A percentile compares a stretch with the other conserved stretches of the same genome.
These are phyloP conservation scores for Chloroclysta siterata DNA, from an alignment of 2,888 invertebrate genomes.

Conservation along the genomic window DNA sequence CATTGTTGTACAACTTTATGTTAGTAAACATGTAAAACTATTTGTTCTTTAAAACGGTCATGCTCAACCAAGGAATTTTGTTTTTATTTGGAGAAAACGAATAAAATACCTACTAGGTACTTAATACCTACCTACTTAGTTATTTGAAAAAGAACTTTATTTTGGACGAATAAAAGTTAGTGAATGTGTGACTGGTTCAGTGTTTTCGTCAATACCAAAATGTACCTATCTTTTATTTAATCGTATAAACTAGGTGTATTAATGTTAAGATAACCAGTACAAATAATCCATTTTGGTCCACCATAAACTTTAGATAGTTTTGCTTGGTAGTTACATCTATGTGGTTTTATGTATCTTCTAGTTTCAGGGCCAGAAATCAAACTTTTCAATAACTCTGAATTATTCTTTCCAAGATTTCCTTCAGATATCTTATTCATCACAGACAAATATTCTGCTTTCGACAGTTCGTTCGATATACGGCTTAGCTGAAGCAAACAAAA, in stretches of 20 bases:
- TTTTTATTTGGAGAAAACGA: too few species aligned
- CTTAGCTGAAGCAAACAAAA: slow-evolving; percentile 65
- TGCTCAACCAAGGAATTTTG: too few species aligned
- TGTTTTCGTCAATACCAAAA: too few species aligned
- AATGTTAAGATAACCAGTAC: slow-evolving; percentile 75
- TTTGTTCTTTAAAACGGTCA: too few species aligned
- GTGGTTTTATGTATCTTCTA: slow-evolving; percentile 77
- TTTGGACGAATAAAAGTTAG: too few species aligned
- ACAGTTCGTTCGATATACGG: slow-evolving; percentile 69
- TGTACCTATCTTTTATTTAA: slow-evolving; percentile 41
- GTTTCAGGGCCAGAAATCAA: slow-evolving; percentile 68
- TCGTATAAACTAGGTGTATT: slow-evolving; percentile 77
- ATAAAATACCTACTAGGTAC: too few species aligned
- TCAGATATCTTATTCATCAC: slow-evolving; percentile 70
- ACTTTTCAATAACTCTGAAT: slow-evolving; percentile 62
- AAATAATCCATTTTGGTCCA: slow-evolving; percentile 77
- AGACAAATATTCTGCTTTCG: slow-evolving; percentile 70
- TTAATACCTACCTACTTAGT: too few species aligned
- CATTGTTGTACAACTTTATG: too few species aligned
- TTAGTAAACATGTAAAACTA: too few species aligned
- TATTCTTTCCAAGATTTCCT: slow-evolving; percentile 58
- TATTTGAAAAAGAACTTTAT: too few species aligned
- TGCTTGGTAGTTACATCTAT: slow-evolving; percentile 77
- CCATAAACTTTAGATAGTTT: slow-evolving; percentile 65
- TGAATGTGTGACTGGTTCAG: too few species aligned